Conservation (phyloP, 2,113 vertebrate genomes). For the Octodon degus region DNA sequence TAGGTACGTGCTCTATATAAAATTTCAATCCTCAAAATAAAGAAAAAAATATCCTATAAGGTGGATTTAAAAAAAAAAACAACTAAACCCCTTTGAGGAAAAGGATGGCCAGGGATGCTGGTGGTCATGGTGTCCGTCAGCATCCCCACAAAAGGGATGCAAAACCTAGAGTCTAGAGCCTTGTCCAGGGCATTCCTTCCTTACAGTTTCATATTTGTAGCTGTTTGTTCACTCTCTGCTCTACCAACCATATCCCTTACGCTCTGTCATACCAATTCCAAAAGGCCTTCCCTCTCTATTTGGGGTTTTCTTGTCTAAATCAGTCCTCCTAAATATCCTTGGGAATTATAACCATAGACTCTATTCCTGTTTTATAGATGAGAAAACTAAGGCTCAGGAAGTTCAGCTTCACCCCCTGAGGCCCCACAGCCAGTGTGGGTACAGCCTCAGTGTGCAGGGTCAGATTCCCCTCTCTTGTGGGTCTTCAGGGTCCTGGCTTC, state of each 20-base stretch:
- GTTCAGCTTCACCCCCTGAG: background rate
- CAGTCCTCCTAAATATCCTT: background rate
- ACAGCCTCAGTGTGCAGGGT: background rate
- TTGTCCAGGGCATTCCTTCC: background rate
- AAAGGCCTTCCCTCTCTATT: background rate
- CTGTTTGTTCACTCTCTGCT: background rate
- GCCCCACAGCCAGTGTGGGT: background rate
- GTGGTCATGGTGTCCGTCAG: background rate
- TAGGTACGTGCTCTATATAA: background rate
- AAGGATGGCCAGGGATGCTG: background rate
- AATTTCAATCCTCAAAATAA: background rate
- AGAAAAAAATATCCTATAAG: background rate
- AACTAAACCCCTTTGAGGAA: background rate
- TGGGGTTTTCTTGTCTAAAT: background rate
- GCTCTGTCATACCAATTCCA: background rate
- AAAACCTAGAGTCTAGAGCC: too few relatives aligned
- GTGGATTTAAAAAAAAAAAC: background rate
- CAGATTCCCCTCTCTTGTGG: background rate
- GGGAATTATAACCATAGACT: background rate
- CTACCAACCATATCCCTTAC: fast-evolving
- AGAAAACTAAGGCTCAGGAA: too few relatives aligned
- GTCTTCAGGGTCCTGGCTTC: background rate
- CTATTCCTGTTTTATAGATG: background rate
- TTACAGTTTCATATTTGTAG: background rate
- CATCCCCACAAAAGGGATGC: background rate